These are phyloP conservation scores for Yponomeuta evonymella DNA, from an alignment of 2,888 invertebrate species.

Conservation along the genomic window DNA sequence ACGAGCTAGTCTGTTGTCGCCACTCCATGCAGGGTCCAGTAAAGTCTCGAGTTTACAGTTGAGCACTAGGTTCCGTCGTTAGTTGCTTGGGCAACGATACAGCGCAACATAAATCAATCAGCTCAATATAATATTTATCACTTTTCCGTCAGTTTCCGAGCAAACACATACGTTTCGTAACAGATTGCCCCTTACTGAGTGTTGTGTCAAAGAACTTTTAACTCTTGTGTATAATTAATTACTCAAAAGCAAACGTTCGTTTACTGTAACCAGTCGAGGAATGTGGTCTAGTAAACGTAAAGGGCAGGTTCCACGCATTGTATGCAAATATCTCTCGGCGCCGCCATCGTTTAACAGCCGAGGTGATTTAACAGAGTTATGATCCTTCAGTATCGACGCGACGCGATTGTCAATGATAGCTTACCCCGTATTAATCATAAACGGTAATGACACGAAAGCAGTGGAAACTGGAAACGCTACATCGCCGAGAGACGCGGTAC, in stretches of 20 bases:
- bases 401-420: slow-evolving; percentile 53
- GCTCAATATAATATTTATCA: slow-evolving; percentile 28
- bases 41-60: slow-evolving; percentile 42
- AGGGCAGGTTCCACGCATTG: slow-evolving; percentile 47
- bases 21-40: slow-evolving; percentile 34
- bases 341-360: slow-evolving; percentile 40
- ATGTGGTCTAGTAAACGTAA: slow-evolving; percentile 36
- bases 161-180: slow-evolving; percentile 29
- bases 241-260: background rate
- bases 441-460: slow-evolving; percentile 42
- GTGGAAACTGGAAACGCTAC: background rate
- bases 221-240: slow-evolving; percentile 14
- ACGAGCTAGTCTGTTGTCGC: slow-evolving; percentile 48
- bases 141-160: slow-evolving; percentile 32
- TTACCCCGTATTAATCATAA: slow-evolving; percentile 53
- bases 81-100: slow-evolving; percentile 30
- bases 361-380: slow-evolving; percentile 62
- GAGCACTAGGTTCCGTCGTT: slow-evolving; percentile 29
- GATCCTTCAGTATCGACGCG: slow-evolving; percentile 39
- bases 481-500: slow-evolving; percentile 16
- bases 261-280: slow-evolving; percentile 27
- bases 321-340: slow-evolving; percentile 59
- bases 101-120: slow-evolving; percentile 34
- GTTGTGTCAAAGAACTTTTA: slow-evolving; percentile 10
- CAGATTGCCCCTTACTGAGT: background rate